These are phyloP conservation scores for Didymodactylos carnosus DNA, from an alignment of 2,888 invertebrate genomes.

Conservation along the genomic window DNA sequence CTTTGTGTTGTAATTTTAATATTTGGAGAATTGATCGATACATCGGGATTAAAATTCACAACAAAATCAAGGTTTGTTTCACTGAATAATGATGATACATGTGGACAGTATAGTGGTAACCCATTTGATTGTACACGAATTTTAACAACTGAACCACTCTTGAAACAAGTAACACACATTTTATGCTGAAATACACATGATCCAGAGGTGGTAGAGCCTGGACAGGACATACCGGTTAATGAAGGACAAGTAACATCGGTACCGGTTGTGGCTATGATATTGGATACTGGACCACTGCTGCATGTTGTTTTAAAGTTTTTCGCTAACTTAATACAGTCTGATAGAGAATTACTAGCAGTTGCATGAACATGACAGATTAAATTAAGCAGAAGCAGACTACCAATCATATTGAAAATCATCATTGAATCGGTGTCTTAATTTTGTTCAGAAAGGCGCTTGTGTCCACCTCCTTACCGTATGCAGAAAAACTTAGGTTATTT, in stretches of 20 bases:
- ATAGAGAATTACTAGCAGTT: no score
- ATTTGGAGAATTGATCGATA: not conserved
- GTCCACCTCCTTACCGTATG: no score
- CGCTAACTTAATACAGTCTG: no score
- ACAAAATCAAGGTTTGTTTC: not conserved
- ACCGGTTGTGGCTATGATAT: not conserved
- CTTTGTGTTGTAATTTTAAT: not conserved
- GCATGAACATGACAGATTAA: no score
- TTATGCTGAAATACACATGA: not conserved
- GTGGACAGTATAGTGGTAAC: not conserved
- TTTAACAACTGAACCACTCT: not conserved
- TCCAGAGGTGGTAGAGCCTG: not conserved
- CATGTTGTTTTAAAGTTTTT: no score
- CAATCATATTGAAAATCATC: no score
- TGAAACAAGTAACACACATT: not conserved
- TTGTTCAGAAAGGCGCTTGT: no score
- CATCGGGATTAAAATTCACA: not conserved
- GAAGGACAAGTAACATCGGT: not conserved
- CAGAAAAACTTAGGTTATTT: no score
- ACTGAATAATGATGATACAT: not conserved
- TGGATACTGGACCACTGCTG: no score
- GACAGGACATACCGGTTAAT: not conserved
- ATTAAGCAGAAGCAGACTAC: no score
- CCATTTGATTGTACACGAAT: not conserved
- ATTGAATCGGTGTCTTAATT: no score